phyloP scores from a whole-genome alignment of 2,113 vertebrate genomes.

The Gadus chalcogrammus region DNA sequence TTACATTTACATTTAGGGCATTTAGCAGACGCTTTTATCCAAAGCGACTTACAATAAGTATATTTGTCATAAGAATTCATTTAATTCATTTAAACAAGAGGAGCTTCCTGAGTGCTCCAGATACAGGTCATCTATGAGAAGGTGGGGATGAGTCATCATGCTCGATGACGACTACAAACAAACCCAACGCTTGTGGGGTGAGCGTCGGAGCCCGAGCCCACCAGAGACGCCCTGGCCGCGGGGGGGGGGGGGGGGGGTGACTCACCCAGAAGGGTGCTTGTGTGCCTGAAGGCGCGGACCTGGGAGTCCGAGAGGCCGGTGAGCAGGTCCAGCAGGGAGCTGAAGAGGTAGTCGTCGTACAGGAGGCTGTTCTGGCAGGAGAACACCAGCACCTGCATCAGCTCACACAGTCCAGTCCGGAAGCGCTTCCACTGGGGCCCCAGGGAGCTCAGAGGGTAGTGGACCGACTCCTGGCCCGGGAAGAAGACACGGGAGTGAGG shows the following conservation, averaged over 20 bases:
- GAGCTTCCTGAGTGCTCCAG: too few relatives aligned
- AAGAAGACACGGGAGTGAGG: background rate
- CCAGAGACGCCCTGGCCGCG: background rate
- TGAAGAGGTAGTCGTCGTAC: constrained; percentile 82
- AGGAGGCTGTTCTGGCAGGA: constrained; percentile 76
- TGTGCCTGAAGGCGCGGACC: constrained; percentile 88
- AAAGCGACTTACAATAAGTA: too few relatives aligned
- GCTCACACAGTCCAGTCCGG: constrained; percentile 75
- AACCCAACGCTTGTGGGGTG: too few relatives aligned
- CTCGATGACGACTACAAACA: too few relatives aligned
- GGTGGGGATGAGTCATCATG: too few relatives aligned
- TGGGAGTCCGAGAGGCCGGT: constrained; percentile 86
- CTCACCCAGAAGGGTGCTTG: constrained; percentile 85
- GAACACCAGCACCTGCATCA: constrained; percentile 68
- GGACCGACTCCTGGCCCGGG: constrained; percentile 70
- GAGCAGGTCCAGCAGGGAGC: constrained; percentile 77
- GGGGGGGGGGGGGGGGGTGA: background rate
- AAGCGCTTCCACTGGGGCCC: constrained; percentile 75
- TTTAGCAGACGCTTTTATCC: too few relatives aligned
- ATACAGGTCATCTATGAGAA: too few relatives aligned
- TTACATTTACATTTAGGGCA: too few relatives aligned
- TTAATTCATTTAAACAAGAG: too few relatives aligned
- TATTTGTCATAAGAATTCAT: too few relatives aligned
- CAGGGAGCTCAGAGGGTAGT: constrained; percentile 75
- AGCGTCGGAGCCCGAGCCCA: too few relatives aligned